Conservation (phyloP, 2,888 invertebrate genomes). For the Cataglyphis livida region DNA sequence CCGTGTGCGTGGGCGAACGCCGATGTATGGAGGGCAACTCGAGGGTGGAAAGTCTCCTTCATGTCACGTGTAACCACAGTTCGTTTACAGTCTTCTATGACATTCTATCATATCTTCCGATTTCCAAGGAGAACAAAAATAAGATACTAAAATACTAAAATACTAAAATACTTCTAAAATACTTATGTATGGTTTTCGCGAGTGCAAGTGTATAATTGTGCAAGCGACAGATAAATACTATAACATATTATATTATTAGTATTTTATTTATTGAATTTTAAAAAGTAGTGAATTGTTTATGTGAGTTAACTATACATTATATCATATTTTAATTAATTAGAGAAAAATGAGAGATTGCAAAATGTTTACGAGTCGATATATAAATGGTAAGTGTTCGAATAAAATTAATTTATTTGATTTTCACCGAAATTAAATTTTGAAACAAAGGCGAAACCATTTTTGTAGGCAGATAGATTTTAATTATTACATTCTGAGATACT, state of each 20-base stretch:
- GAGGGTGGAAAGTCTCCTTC: constrained; percentile 57
- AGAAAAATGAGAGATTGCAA: background rate
- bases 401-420: background rate
- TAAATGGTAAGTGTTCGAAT: constrained; percentile 24
- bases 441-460: background rate
- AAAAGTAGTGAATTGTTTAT: background rate
- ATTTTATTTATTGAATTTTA: constrained; percentile 1
- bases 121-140: background rate
- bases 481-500: background rate
- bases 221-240: background rate
- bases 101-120: background rate
- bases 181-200: background rate
- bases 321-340: background rate
- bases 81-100: constrained; percentile 34
- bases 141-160: background rate
- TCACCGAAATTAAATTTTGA: background rate
- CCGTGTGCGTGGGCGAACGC: constrained; percentile 44
- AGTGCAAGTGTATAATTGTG: background rate
- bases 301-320: background rate
- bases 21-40: constrained; percentile 48
- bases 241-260: background rate
- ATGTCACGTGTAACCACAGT: constrained; percentile 60
- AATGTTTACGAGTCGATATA: background rate
- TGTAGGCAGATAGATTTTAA: background rate
- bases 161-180: background rate